Evolutionary conservation across 2,888 invertebrate genomes (phyloP), one percentile per base, ranked within the genome.

Genomic region (Barypeithes pellucidus): DNA sequence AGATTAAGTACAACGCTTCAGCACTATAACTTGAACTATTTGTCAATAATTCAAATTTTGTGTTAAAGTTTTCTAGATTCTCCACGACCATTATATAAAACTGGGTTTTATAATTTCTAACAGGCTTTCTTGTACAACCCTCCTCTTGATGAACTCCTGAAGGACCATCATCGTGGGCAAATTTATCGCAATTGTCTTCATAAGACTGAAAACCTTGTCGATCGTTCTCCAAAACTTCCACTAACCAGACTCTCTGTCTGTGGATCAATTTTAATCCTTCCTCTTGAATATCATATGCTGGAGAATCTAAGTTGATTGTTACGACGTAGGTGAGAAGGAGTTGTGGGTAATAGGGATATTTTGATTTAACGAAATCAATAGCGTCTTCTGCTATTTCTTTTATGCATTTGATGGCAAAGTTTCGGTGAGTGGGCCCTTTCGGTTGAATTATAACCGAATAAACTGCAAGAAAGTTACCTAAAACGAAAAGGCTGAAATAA

Each of bases 31-130:
- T 71, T 1, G 50, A 41, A 11, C 39, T 14, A 1, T 57, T 16
- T 9, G 39, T 29, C n/a, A 72, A 4, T 29, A 41, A n/a, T 1
- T 47, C 9, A 16, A 75, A 29, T 41, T 70, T 65, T n/a, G 22
- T 39, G 9, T 62, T 16, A 29, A 75, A 54, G 2, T 39, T 33
- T 18, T 61, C 62, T 0, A 66, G 14, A 29, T 45, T 36, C 7
- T 75, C 62, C 8, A 69, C 47, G 3, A 73, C 9, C n/a, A 75
- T 61, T 14, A 75, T 39, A 36, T 75, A 75, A 16, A 72, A 43
- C 11, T 66, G 45, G 9, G 69, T 66, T 43, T 66, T 65, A 33
- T 54, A 47, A 4, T 57, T 22, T n/a, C 50, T 50, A 5, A 75
- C 65, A 24, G 57, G 65, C 22, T 20, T 50, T 52, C 45, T 68